phyloP scores from a whole-genome alignment of 2,888 invertebrate genomes.

The Chrysina gloriosa region DNA sequence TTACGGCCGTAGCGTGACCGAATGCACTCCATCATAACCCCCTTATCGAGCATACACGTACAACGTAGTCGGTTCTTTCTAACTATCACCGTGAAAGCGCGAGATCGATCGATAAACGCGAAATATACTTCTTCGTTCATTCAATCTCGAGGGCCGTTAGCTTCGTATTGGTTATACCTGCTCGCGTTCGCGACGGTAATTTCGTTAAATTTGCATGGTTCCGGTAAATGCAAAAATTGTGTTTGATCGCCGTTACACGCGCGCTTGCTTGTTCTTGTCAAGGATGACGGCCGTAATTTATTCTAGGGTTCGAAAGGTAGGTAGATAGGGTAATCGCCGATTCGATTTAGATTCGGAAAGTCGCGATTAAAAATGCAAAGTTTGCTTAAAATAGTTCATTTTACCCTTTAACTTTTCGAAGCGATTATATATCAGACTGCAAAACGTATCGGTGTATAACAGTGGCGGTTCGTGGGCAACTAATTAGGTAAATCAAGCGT shows the following conservation, averaged over 20 bases:
- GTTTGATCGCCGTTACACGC: constrained; percentile 11
- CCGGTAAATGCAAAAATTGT: constrained; percentile 29
- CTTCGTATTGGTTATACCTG: not conserved
- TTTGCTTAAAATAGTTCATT: not conserved
- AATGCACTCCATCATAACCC: constrained; percentile 45
- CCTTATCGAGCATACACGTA: constrained; percentile 47
- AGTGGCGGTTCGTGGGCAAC: too few relatives aligned
- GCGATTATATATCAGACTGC: too few relatives aligned
- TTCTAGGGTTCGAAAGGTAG: not conserved
- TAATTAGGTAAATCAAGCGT: too few relatives aligned
- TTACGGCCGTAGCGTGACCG: constrained; percentile 46
- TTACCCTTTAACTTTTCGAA: too few relatives aligned
- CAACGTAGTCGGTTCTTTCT: constrained; percentile 46
- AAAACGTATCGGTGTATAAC: too few relatives aligned
- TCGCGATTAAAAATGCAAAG: not conserved
- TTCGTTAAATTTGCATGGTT: constrained; percentile 28
- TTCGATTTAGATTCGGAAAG: not conserved
- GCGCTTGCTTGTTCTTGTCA: constrained; percentile 19
- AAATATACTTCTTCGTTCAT: too few relatives aligned
- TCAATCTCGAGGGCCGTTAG: constrained; percentile 17
- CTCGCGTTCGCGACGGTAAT: not conserved
- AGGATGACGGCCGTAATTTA: constrained; percentile 4
- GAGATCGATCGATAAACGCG: constrained; percentile 31
- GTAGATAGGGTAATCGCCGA: not conserved
- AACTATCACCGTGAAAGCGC: constrained; percentile 38